Evolutionary conservation across 2,888 invertebrate genomes (phyloP), one percentile per base, ranked within the genome.

Genomic region (Agrochola macilenta): DNA sequence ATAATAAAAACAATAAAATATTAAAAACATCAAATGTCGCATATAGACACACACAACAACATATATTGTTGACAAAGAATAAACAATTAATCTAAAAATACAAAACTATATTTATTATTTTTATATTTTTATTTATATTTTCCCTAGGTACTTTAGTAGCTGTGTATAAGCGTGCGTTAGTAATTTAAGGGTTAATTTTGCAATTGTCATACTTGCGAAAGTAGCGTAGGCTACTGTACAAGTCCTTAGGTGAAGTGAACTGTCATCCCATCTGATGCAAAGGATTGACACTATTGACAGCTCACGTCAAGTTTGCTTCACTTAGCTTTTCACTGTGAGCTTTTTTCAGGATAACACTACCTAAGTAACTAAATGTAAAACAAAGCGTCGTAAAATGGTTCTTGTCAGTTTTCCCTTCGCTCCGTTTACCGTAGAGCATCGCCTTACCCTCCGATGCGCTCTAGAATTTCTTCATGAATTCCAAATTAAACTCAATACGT

Each of bases 401-500:
- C 14, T 52, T 4, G 5, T 14, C 4, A 39, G 12, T 52, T 26
- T 54, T 12, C 12, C 58, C 17, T 23, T 20, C 70, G 46, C 30
- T 74, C 35, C 61, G 57, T 35, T 65, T 20, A 20, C 68, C 14
- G 7, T 60, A 23, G 3, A 7, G 23, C 69, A 26, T 30, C 5
- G 71, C 73, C 46, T 77, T 81, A 68, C 43, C 57, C 23, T 58
- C 39, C 68, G 70, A 66, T 68, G 49, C 68, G 80, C 72, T 86
- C 74, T 61, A 80, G 12, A 75, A 76, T 82, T 79, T 76, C 69
- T 83, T 77, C 46, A 79, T 61, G 35, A 83, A 75, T 77, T 39
- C 46, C 17, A 70, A 77, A 76, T 66, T 84, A 30, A n/a, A 39
- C 54, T 43, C n/a, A 39, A 69, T 46, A 75, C 68, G 86, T 80